These are phyloP conservation scores for Bombus confusus DNA, from an alignment of 1,140 invertebrate genomes.

Conservation along the genomic window DNA sequence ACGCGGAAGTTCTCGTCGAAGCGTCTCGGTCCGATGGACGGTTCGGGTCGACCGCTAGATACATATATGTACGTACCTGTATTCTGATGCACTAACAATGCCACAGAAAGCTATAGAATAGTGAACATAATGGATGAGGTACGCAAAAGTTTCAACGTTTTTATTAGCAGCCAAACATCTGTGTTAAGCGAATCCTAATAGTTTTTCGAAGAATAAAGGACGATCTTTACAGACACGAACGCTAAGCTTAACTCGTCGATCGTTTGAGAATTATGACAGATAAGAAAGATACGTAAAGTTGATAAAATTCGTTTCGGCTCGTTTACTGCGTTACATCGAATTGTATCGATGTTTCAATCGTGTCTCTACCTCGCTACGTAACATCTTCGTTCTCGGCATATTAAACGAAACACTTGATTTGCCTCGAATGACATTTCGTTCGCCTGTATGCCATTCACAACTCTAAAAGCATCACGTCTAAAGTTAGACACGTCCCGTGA, in stretches of 20 bases:
- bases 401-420: not conserved
- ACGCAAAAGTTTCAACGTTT: conserved; percentile 44
- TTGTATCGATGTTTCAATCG: not conserved
- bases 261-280: no score
- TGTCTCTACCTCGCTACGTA: not conserved
- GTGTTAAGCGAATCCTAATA: no score
- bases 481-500: not conserved
- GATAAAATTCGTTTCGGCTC: no score
- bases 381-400: not conserved
- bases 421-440: not conserved
- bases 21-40: conserved; percentile 60
- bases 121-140: conserved; percentile 4
- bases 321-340: not conserved
- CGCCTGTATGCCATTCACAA: not conserved
- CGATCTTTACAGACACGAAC: no score
- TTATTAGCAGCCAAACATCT: not conserved
- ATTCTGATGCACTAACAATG: conserved; percentile 51
- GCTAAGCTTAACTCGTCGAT: not conserved
- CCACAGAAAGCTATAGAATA: not conserved
- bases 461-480: not conserved
- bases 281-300: no score
- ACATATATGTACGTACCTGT: conserved; percentile 27
- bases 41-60: conserved; percentile 56
- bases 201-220: not conserved
- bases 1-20: conserved; percentile 57